Percentiles rank a stretch among this genome's conserved stretches.
Evolutionary conservation across 92 coral and sea anemone species (phyloP).

Genomic region (Epizoanthus scotinus): DNA sequence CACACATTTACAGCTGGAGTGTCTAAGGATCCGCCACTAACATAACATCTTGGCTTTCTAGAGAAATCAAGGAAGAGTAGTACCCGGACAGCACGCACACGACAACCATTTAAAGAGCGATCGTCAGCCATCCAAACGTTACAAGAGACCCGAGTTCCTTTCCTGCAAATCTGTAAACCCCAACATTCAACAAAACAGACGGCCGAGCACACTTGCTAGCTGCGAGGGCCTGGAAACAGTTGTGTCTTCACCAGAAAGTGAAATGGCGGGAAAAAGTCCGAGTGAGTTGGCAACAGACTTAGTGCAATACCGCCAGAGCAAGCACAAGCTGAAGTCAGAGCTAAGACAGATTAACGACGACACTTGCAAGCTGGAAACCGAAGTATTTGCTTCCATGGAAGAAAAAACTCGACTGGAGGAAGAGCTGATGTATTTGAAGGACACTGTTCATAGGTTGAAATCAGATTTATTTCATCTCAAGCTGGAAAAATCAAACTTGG

Average conservation of each 20-base stretch:
- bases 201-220: not conserved
- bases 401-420: conserved; percentile 85
- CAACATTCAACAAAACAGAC: not conserved
- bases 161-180: conserved; percentile 25
- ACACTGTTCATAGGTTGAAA: conserved; percentile 70
- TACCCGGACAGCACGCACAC: conserved; percentile 12
- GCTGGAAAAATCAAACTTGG: conserved; percentile 78
- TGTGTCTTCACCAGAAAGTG: conserved; percentile 40
- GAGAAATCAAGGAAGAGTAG: not conserved
- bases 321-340: conserved; percentile 63
- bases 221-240: conserved; percentile 10
- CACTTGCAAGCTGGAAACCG: conserved; percentile 77
- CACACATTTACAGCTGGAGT: too few species aligned
- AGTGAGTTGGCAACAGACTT: conserved; percentile 30
- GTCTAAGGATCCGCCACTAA: too few species aligned
- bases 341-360: conserved; percentile 73
- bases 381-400: conserved; percentile 85
- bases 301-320: conserved; percentile 35
- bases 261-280: conserved; percentile 39
- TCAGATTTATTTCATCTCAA: conserved; percentile 83
- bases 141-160: conserved; percentile 12
- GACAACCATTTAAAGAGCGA: conserved; percentile 11
- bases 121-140: not conserved
- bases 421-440: conserved; percentile 72
- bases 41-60: not conserved